Percentiles rank a stretch among this genome's conserved stretches.
Evolutionary conservation across 2,113 vertebrate species (phyloP).

Genomic region (Lamprologus tigripictilis): DNA sequence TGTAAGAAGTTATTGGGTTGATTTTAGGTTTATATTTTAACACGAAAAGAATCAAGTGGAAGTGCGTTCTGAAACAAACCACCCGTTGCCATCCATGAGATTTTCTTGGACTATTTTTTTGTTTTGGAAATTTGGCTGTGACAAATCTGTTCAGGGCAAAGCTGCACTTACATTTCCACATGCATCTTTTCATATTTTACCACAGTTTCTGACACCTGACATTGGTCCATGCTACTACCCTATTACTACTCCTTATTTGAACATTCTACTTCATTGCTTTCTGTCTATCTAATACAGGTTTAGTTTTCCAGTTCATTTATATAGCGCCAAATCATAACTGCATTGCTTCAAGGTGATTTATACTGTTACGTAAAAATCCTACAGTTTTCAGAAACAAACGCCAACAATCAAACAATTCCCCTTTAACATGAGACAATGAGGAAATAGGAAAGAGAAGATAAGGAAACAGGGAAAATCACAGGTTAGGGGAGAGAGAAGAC

Average conservation of each 20-base stretch:
- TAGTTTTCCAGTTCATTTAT: not conserved
- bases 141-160: not conserved
- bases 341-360: not conserved
- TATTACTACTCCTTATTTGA: not conserved
- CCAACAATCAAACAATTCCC: not conserved
- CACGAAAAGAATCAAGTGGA: not conserved
- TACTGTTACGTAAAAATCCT: not conserved
- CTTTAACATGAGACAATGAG: not conserved
- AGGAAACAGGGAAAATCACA: not conserved
- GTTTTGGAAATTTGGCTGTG: not conserved
- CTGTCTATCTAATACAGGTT: not conserved
- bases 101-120: not conserved
- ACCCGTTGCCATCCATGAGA: not conserved
- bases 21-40: not conserved
- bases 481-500: not conserved
- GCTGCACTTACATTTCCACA: not conserved
- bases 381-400: accelerated
- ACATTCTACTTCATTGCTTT: not conserved
- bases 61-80: not conserved
- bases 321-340: not conserved
- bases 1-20: not conserved
- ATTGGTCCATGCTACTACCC: not conserved
- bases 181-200: not conserved
- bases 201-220: not conserved
- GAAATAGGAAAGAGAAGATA: not conserved